Percentiles rank a stretch among this genome's conserved stretches.
Evolutionary conservation across 1,140 invertebrate genomes (phyloP).

Genomic region (Thaumetopoea pityocampa): DNA sequence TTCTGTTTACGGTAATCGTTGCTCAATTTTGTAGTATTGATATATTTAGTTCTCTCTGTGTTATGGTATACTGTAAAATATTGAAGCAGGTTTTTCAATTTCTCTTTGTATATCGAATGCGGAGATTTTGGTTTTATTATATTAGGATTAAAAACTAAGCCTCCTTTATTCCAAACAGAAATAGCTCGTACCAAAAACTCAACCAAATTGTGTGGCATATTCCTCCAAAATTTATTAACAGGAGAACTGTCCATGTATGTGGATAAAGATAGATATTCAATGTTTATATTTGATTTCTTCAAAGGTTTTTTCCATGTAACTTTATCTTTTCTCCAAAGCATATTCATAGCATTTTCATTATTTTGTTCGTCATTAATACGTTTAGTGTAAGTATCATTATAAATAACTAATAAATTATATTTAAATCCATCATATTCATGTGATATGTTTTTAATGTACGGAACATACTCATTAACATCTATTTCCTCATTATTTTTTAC

Average conservation of each 20-base stretch:
- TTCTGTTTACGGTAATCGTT: constrained; percentile 27
- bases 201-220: constrained; percentile 38
- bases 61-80: too few species aligned
- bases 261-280: constrained; percentile 36
- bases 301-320: constrained; percentile 12
- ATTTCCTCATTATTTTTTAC: constrained; percentile 27
- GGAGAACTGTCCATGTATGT: constrained; percentile 47
- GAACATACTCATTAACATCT: constrained; percentile 34
- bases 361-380: constrained; percentile 37
- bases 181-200: constrained; percentile 50
- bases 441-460: constrained; percentile 37
- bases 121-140: constrained; percentile 42
- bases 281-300: constrained; percentile 23
- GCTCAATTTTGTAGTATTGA: too few species aligned
- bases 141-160: constrained; percentile 50
- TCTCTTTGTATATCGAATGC: constrained; percentile 39
- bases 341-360: constrained; percentile 47
- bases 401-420: constrained; percentile 41
- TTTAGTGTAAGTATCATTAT: constrained; percentile 37
- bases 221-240: constrained; percentile 41
- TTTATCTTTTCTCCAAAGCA: constrained; percentile 30
- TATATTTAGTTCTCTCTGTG: too few species aligned
- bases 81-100: constrained; percentile 36
- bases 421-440: constrained; percentile 39
- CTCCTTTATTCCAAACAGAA: constrained; percentile 63